phyloP scores from a whole-genome alignment of 2,797 vertebrate species.

The Ctenopoma kingsleyae region DNA sequence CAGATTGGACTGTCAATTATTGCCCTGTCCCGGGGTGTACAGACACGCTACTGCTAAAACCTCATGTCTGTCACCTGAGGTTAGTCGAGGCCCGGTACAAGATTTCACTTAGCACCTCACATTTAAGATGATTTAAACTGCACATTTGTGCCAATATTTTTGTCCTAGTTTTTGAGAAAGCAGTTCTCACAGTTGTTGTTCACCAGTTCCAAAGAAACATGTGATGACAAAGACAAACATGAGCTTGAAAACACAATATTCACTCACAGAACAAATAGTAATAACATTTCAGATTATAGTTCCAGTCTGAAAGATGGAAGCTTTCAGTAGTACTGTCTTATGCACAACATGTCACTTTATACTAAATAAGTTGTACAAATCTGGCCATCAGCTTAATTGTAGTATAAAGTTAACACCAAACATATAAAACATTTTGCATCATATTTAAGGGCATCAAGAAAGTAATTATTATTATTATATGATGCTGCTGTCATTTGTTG shows the following conservation, averaged over 20 bases:
- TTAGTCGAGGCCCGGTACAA: constrained; percentile 2
- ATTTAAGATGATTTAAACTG: constrained; percentile 18
- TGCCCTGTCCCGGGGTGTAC: constrained; percentile 3
- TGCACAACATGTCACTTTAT: not conserved
- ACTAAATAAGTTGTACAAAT: not conserved
- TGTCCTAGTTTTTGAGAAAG: not conserved
- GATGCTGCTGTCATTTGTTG: not conserved
- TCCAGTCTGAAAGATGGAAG: not conserved
- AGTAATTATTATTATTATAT: no score
- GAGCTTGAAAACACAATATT: not conserved
- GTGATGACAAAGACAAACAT: not conserved
- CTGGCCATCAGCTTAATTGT: not conserved
- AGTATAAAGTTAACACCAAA: not conserved
- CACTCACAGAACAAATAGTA: not conserved
- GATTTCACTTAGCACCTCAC: constrained; percentile 15
- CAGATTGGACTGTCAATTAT: not conserved
- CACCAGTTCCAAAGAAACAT: constrained; percentile 1
- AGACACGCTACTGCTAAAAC: constrained; percentile 18
- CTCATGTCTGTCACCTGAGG: constrained; percentile 11
- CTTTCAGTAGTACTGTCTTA: not conserved
- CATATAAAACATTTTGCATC: no score
- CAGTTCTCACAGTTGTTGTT: not conserved
- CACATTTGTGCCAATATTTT: constrained; percentile 14
- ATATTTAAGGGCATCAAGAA: no score
- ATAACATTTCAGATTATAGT: not conserved